phyloP scores from a whole-genome alignment of 2,888 invertebrate genomes.

The Parelbella ahira region DNA sequence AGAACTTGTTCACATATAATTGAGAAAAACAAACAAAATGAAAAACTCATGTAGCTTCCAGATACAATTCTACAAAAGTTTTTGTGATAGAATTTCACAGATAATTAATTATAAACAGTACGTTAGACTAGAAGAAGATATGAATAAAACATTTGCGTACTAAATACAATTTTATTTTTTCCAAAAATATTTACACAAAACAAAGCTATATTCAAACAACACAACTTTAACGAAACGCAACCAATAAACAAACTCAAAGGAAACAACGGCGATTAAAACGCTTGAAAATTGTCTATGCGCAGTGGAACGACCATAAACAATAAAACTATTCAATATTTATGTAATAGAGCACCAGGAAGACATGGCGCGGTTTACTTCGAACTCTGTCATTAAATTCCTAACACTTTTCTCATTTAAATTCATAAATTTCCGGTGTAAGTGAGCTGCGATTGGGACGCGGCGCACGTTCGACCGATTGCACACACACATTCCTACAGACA shows the following conservation, averaged over 20 bases:
- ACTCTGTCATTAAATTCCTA: slow-evolving; percentile 74
- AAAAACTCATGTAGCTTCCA: no score
- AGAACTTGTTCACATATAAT: no score
- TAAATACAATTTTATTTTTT: no score
- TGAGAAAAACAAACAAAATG: no score
- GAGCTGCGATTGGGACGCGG: slow-evolving; percentile 55
- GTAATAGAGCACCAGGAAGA: slow-evolving; percentile 56
- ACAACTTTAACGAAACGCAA: slow-evolving; percentile 1
- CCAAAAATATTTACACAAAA: no score
- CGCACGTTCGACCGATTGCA: slow-evolving; percentile 72
- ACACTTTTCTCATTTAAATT: slow-evolving; percentile 79
- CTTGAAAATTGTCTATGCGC: slow-evolving; percentile 43
- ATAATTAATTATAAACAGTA: no score
- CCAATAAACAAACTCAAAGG: slow-evolving; percentile 21
- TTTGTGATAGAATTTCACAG: no score
- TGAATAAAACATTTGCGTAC: no score
- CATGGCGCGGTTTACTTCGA: slow-evolving; percentile 52
- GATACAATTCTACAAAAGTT: no score
- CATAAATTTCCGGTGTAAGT: slow-evolving; percentile 78
- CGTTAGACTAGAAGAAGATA: no score
- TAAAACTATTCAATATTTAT: slow-evolving; percentile 63
- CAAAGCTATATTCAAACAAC: no score
- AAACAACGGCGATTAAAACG: slow-evolving; percentile 34
- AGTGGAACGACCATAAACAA: slow-evolving; percentile 47
- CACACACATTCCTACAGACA: slow-evolving; percentile 49